Base-by-base conservation (phyloP, 2,888 invertebrate species). In the Cerceris rybyensis region DNA sequence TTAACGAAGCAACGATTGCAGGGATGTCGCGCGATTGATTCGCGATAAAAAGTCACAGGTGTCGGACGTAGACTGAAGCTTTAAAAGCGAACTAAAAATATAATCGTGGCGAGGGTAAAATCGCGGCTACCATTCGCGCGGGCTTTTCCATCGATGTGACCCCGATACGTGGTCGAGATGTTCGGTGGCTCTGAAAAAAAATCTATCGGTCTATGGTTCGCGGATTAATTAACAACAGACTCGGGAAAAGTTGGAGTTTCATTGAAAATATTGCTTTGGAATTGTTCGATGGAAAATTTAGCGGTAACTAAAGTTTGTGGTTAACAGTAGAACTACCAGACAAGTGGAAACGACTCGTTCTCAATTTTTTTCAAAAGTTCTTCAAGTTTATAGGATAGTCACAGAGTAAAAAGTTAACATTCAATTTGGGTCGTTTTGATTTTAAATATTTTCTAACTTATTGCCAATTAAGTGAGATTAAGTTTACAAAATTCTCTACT, bases 121-220 rank as follows among this genome's bases (percentile, higher is more conserved):
- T 81, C 80, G 83, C 82, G 82, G 75, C 85, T 84, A 28, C 28
- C 82, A 82, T 76, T 73, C 78, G 80, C 81, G 83, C 82, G 78
- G 76, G 69, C 54, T 66, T 70, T 78, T 78, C 77, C 84, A 90
- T 88, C 87, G 88, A 86, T 83, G 80, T 88, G 90, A 90, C 90
- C 90, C 83, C 89, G 86, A 89, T 90, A 83, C 63, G 57, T 65
- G 66, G 16, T 61, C 69, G 46, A 59, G 70, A 75, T 83, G 72
- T 74, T 81, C 85, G 70, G 74, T 75, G 82, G 75, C 55, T 78
- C 72, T 69, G 74, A 81, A 78, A 76, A 78, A 67, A 73, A 68
- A 61, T 28, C 13, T 57, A 13, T 28, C 9, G 46, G 8, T 57
- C 28, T 57, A 57, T 39, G 13, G 28, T 14, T 7, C 39, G 13